phyloP scores from a whole-genome alignment of 2,888 invertebrate species.

The Lycocerus yunnanus region DNA sequence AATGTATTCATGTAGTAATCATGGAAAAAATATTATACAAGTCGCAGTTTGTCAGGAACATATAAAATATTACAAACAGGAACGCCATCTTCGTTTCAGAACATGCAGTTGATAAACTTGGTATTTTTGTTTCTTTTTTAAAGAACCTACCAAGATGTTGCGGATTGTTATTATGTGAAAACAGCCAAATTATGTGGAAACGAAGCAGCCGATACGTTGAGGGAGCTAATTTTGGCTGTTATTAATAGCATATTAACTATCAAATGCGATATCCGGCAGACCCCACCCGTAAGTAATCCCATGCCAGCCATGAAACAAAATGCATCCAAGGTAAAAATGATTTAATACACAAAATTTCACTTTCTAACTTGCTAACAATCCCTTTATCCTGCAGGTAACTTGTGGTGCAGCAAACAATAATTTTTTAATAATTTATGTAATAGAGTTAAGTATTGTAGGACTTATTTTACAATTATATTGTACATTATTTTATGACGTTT shows the following conservation, averaged over 20 bases:
- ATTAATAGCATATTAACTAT: constrained; percentile 44
- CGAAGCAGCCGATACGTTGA: constrained; percentile 53
- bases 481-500: not conserved
- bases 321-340: not conserved
- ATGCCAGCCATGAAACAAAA: constrained; percentile 37
- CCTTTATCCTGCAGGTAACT: not conserved
- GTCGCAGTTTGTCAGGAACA: too few species aligned
- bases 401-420: not conserved
- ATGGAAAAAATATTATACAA: too few species aligned
- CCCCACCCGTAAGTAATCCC: constrained; percentile 41
- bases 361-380: not conserved
- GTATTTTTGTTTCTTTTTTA: constrained; percentile 23
- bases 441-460: not conserved
- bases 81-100: too few species aligned
- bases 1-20: too few species aligned
- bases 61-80: too few species aligned
- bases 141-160: constrained; percentile 57
- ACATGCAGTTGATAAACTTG: too few species aligned
- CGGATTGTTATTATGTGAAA: constrained; percentile 60
- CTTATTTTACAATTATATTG: not conserved
- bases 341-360: not conserved
- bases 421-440: not conserved
- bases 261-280: constrained; percentile 40
- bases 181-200: constrained; percentile 59
- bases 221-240: constrained; percentile 45